Percentiles rank a stretch among this genome's conserved stretches.
These are phyloP conservation scores for Galaxea fascicularis DNA, from an alignment of 92 coral and sea anemone species.

Conservation along the genomic window DNA sequence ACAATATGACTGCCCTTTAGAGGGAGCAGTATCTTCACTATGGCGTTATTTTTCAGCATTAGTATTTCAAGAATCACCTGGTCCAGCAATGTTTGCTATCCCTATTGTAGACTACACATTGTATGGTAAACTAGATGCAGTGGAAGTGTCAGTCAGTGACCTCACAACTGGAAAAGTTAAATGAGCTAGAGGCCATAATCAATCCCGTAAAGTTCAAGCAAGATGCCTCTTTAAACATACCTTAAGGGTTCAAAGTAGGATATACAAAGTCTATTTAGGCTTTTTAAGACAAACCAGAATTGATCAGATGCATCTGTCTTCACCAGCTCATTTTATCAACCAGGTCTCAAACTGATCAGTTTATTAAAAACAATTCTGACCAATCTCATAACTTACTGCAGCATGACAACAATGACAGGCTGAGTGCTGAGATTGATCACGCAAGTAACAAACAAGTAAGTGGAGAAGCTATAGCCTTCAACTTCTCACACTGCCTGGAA, in stretches of 20 bases:
- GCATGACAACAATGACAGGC: constrained; percentile 45
- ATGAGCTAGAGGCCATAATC: constrained; percentile 21
- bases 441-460: constrained; percentile 61
- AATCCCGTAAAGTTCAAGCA: neutral
- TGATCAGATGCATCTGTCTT: constrained; percentile 63
- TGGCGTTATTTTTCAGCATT: constrained; percentile 69
- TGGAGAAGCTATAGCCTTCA: constrained; percentile 76
- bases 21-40: constrained; percentile 61
- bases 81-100: constrained; percentile 63
- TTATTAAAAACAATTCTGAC: constrained; percentile 58
- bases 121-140: constrained; percentile 68
- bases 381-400: constrained; percentile 64
- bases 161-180: constrained; percentile 60
- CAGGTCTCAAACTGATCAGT: constrained; percentile 66
- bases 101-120: constrained; percentile 67
- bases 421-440: constrained; percentile 44
- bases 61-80: constrained; percentile 73
- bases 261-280: constrained; percentile 61
- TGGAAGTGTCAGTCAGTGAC: constrained; percentile 49
- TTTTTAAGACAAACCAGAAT: constrained; percentile 63
- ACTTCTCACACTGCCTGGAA: constrained; percentile 75
- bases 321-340: constrained; percentile 62
- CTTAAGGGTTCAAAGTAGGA: constrained; percentile 63
- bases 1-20: constrained; percentile 74
- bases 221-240: constrained; percentile 59